A percentile compares a stretch with the other conserved stretches of the same genome.
These are phyloP conservation scores for Antechinus flavipes DNA, from an alignment of 2,113 vertebrate genomes.

Conservation along the genomic window DNA sequence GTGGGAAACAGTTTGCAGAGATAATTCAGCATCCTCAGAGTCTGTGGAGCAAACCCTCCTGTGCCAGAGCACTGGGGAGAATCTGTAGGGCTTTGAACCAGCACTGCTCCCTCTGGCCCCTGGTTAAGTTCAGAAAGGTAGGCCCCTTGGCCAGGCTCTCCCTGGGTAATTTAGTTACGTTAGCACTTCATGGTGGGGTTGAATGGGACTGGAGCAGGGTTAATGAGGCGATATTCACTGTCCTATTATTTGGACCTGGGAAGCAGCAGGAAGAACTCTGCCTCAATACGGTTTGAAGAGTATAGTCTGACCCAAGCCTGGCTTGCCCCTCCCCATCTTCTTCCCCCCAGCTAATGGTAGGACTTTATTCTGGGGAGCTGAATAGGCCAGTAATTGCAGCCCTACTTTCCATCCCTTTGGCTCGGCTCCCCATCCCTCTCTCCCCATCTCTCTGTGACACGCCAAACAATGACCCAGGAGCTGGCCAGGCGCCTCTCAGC, in stretches of 20 bases:
- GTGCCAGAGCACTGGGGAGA: background rate
- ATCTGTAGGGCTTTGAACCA: background rate
- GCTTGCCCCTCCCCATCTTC: slow-evolving; percentile 65
- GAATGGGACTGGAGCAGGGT: background rate
- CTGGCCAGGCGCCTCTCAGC: slow-evolving; percentile 75
- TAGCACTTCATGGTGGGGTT: background rate
- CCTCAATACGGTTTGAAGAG: slow-evolving; percentile 36
- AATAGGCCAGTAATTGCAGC: slow-evolving; percentile 82
- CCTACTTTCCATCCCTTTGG: slow-evolving; percentile 49
- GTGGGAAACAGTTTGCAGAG: background rate
- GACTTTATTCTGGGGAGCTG: slow-evolving; percentile 79
- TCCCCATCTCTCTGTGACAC: slow-evolving; percentile 75
- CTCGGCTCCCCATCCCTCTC: slow-evolving; percentile 41
- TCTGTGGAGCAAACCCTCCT: background rate
- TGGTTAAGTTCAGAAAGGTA: background rate
- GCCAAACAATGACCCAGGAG: slow-evolving; percentile 82
- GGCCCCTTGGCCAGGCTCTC: background rate
- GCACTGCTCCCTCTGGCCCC: background rate
- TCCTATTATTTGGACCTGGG: background rate
- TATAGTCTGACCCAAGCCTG: slow-evolving; percentile 48
- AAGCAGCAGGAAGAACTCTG: slow-evolving; percentile 10
- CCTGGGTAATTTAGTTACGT: background rate
- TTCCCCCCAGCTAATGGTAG: slow-evolving; percentile 64
- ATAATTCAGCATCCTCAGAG: background rate
- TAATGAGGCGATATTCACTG: background rate